Base-by-base conservation (phyloP, 2,888 invertebrate genomes). In the Nomada lathburiana region DNA sequence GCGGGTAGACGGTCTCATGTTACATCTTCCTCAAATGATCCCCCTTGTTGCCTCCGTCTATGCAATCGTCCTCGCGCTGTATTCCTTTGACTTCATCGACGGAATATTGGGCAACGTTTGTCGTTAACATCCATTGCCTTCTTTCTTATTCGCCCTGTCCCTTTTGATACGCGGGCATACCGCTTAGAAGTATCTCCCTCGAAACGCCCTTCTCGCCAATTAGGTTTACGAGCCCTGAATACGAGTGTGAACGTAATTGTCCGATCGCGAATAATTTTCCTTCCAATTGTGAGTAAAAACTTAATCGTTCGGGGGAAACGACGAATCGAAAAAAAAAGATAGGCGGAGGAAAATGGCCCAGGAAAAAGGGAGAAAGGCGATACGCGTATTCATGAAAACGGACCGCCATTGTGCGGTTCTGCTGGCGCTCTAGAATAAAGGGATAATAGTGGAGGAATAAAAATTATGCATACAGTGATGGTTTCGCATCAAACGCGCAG, bases 11-110 rank as follows among this genome's bases (percentile, higher is more conserved):
- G 88, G 88, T 90, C 89, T 90, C 91, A 89, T 88, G 89, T 93
- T 92, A 92, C 91, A 90, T 92, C 91, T 91, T 90, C 90, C 87
- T 91, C 88, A 88, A 92, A 91, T 89, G 88, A 86, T 86, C 75
- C 74, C 77, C 59, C 70, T 72, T 71, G 69, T 68, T 64, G 59
- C 83, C 67, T 71, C 47, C 36, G 26, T 52, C 52, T 69, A 69
- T 16, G 47, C 71, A 65, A 64, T 73, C 73, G 71, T 73, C 60
- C 60, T 69, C 76, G 63, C 72, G 68, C 67, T 77, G 64, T 76
- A 68, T 42, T 11, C 50, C 65, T 23, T 62, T 47, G 76, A 80
- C 74, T 69, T 55, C 83, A 50, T 72, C 77, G 81, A 26, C 44
- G 80, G 78, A 69, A 69, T 82, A 83, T 86, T 76, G 13, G 80